Percentiles rank a stretch among this genome's conserved stretches.
These are phyloP conservation scores for Acanthosepion lycidas DNA, from an alignment of 2,888 invertebrate genomes.

Conservation along the genomic window DNA sequence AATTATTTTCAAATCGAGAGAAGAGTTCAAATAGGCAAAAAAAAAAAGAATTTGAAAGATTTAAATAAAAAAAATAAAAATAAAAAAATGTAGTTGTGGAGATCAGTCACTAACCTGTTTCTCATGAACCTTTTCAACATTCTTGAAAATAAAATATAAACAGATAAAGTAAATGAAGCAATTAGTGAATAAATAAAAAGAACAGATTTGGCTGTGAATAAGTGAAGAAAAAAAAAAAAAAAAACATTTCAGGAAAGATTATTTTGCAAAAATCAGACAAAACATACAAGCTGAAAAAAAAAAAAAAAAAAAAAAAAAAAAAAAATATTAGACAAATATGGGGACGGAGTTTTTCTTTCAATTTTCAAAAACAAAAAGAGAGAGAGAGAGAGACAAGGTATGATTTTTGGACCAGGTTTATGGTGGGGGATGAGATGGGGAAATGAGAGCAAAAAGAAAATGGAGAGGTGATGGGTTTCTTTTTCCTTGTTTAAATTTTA, in stretches of 20 bases:
- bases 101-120: neutral
- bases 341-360: neutral
- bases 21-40: neutral
- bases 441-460: neutral
- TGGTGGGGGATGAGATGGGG: neutral
- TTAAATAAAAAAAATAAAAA: neutral
- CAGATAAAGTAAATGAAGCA: neutral
- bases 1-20: no score
- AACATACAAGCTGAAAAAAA: neutral
- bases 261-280: neutral
- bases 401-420: neutral
- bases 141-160: slow-evolving; percentile 1
- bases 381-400: neutral
- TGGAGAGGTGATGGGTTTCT: neutral
- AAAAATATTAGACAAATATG: neutral
- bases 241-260: neutral
- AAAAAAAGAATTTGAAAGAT: neutral
- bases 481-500: neutral
- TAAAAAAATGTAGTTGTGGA: neutral
- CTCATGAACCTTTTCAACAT: slow-evolving; percentile 33
- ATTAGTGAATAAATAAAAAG: neutral
- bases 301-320: neutral
- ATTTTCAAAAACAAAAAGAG: neutral
- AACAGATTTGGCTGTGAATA: neutral
- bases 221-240: neutral